These are phyloP conservation scores for Berghia stephanieae DNA, from an alignment of 1,140 invertebrate species.

Conservation along the genomic window DNA sequence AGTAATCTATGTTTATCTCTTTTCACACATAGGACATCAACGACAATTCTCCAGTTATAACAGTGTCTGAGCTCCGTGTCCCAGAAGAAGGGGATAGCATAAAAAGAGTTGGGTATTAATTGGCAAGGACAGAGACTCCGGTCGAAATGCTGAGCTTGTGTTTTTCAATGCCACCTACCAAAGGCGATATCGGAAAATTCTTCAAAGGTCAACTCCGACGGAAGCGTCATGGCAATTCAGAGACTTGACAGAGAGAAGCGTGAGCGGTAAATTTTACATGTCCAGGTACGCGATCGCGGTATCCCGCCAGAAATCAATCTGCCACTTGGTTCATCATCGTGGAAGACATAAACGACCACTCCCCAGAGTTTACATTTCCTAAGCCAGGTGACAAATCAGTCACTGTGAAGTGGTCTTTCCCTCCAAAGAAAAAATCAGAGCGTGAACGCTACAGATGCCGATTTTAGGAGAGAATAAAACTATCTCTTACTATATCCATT, in stretches of 20 bases:
- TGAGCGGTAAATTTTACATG: constrained; percentile 46
- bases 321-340: constrained; percentile 77
- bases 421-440: constrained; percentile 41
- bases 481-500: constrained; percentile 83
- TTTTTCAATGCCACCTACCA: constrained; percentile 74
- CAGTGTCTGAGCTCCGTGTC: constrained; percentile 63
- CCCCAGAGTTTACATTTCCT: constrained; percentile 78
- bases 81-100: constrained; percentile 77
- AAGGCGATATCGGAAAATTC: constrained; percentile 72
- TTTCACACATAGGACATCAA: constrained; percentile 52
- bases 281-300: constrained; percentile 82
- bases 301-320: constrained; percentile 77
- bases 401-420: constrained; percentile 42
- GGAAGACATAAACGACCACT: constrained; percentile 81
- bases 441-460: constrained; percentile 79
- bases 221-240: constrained; percentile 22
- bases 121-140: constrained; percentile 88
- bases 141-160: constrained; percentile 82
- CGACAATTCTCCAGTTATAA: constrained; percentile 49
- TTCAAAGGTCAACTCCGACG: constrained; percentile 36
- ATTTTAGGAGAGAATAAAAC: constrained; percentile 86
- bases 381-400: constrained; percentile 48
- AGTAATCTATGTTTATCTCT: no score
- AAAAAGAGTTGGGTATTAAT: constrained; percentile 80
- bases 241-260: constrained; percentile 36